These are phyloP conservation scores for Nibea coibor DNA, from an alignment of 2,113 vertebrate genomes.

Conservation along the genomic window DNA sequence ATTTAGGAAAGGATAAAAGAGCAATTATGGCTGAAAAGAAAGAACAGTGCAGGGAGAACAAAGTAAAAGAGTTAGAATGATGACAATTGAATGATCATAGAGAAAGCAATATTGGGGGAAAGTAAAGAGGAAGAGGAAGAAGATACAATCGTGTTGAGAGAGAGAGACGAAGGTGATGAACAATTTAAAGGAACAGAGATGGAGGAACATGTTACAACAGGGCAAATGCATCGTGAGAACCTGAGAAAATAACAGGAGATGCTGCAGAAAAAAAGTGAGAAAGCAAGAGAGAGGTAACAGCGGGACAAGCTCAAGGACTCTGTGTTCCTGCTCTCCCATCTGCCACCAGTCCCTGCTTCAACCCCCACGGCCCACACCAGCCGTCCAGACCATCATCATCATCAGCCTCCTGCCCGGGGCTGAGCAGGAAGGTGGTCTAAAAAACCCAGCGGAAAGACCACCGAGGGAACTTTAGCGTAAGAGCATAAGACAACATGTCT, in stretches of 20 bases:
- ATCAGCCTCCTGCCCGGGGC: slow-evolving; percentile 32
- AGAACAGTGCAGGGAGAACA: background rate
- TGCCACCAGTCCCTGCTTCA: slow-evolving; percentile 59
- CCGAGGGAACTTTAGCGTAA: background rate
- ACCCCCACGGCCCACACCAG: slow-evolving; percentile 6
- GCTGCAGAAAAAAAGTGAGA: slow-evolving; percentile 18
- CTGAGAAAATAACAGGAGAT: background rate
- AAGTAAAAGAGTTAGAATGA: background rate
- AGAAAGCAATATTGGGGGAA: background rate
- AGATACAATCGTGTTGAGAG: background rate
- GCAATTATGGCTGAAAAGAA: background rate
- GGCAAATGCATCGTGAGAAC: background rate
- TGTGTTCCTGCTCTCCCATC: slow-evolving; percentile 76
- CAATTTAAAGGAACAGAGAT: background rate
- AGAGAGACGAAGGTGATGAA: too few species aligned
- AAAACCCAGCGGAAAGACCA: slow-evolving; percentile 23
- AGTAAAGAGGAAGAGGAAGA: background rate
- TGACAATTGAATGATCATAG: background rate
- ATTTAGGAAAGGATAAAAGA: background rate
- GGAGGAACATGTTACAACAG: background rate
- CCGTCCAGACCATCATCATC: slow-evolving; percentile 37
- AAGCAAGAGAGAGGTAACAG: slow-evolving; percentile 47
- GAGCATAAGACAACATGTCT: background rate
- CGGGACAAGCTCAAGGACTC: slow-evolving; percentile 71
- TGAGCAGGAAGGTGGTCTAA: background rate